Evolutionary conservation across 2,113 vertebrate species (phyloP).

Genomic region (Gymnarchus niloticus): DNA sequence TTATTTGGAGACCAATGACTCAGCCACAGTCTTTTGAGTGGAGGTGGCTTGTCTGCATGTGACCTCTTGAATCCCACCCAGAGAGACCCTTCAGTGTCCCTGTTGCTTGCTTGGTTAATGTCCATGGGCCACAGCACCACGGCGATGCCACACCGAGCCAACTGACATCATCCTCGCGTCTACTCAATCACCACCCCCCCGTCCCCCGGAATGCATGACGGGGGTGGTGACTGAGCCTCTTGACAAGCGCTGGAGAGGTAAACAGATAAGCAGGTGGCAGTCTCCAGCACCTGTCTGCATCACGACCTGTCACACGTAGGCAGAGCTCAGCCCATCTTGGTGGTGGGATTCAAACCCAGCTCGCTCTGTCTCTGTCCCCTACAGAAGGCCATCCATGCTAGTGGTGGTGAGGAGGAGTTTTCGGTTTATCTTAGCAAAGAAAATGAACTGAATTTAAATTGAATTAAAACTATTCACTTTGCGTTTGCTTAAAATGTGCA

Average conservation of each 20-base stretch:
- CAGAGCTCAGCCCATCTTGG: neutral
- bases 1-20: neutral
- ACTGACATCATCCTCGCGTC: neutral
- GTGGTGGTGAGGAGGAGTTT: too few relatives aligned
- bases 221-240: neutral
- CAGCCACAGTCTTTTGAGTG: neutral
- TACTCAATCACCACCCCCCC: neutral
- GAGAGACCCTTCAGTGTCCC: neutral
- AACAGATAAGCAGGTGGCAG: constrained; percentile 9
- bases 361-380: neutral
- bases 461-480: too few relatives aligned
- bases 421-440: too few relatives aligned
- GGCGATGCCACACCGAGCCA: neutral
- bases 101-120: neutral
- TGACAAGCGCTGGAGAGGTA: neutral
- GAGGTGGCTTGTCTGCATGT: neutral
- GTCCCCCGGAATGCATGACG: neutral
- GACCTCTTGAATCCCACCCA: neutral
- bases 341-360: neutral
- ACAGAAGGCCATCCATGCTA: neutral
- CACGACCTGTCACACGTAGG: neutral
- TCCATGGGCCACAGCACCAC: neutral
- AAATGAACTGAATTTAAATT: too few relatives aligned
- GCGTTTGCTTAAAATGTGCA: too few relatives aligned
- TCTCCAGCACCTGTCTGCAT: constrained; percentile 10